Evolutionary conservation across 2,888 invertebrate genomes (phyloP).

Genomic region (Horisme vitalbata): DNA sequence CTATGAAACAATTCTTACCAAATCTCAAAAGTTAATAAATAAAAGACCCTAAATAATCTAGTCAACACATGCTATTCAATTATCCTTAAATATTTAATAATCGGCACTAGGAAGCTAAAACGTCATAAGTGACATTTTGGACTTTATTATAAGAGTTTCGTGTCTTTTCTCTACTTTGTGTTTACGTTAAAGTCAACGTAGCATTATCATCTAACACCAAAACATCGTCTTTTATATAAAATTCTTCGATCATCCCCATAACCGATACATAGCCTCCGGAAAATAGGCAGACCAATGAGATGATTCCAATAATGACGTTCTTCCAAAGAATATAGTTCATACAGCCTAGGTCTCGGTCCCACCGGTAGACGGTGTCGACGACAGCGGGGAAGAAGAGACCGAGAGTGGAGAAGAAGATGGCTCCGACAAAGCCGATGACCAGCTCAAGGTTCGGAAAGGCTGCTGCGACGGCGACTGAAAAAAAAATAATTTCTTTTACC

Average conservation of each 20-base stretch:
- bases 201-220: constrained; percentile 18
- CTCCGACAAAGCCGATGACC: constrained; percentile 94
- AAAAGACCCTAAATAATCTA: no score
- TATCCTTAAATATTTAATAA: no score
- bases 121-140: no score
- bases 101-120: no score
- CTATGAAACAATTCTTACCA: no score
- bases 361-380: constrained; percentile 87
- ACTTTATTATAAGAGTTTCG: no score
- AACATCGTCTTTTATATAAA: constrained; percentile 33
- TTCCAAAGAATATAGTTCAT: constrained; percentile 87
- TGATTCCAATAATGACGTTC: constrained; percentile 74
- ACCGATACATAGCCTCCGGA: constrained; percentile 70
- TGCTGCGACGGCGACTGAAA: constrained; percentile 87
- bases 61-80: no score
- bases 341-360: constrained; percentile 85
- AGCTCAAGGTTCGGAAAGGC: constrained; percentile 92
- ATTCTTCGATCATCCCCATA: constrained; percentile 61
- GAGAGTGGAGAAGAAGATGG: constrained; percentile 87
- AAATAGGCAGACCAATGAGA: constrained; percentile 59
- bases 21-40: no score
- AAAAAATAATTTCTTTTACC: neutral
- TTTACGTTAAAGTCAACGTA: constrained; percentile 7
- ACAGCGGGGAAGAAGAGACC: constrained; percentile 90
- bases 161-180: no score